Conservation (phyloP, 2,113 vertebrate genomes). For the Maccullochella peelii region DNA sequence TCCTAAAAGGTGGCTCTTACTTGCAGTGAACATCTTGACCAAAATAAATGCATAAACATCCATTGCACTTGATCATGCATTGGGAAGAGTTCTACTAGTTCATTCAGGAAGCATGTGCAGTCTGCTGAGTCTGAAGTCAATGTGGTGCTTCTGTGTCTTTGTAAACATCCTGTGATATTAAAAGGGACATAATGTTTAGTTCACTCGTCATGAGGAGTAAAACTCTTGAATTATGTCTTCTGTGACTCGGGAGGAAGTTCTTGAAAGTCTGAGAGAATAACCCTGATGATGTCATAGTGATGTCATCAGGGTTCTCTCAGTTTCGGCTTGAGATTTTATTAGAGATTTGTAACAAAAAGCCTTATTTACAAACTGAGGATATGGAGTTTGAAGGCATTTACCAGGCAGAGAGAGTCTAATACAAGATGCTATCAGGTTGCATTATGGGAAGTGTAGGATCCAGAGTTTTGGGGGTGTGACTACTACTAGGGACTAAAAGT, state of each 20-base stretch:
- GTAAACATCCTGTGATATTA: background rate
- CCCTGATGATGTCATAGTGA: background rate
- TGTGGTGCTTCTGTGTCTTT: background rate
- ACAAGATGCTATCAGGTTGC: background rate
- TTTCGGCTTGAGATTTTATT: background rate
- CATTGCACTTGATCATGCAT: background rate
- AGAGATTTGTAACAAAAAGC: background rate
- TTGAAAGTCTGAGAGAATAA: background rate
- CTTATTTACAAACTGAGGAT: background rate
- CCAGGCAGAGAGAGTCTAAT: too few relatives aligned
- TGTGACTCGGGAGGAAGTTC: background rate
- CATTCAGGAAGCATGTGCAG: background rate
- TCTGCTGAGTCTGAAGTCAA: background rate
- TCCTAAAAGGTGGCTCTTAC: conserved; percentile 3
- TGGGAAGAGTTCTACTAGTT: background rate
- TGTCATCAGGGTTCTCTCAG: background rate
- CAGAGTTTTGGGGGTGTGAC: background rate
- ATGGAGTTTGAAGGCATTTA: background rate
- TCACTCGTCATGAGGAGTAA: background rate
- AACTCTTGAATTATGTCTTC: background rate
- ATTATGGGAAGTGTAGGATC: background rate
- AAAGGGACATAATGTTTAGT: background rate
- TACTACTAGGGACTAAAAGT: background rate
- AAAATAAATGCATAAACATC: background rate
- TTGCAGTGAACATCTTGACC: background rate